A percentile compares a stretch with the other conserved stretches of the same genome.
These are phyloP conservation scores for Ancistrus triradiatus DNA, from an alignment of 2,113 vertebrate species.

Conservation along the genomic window DNA sequence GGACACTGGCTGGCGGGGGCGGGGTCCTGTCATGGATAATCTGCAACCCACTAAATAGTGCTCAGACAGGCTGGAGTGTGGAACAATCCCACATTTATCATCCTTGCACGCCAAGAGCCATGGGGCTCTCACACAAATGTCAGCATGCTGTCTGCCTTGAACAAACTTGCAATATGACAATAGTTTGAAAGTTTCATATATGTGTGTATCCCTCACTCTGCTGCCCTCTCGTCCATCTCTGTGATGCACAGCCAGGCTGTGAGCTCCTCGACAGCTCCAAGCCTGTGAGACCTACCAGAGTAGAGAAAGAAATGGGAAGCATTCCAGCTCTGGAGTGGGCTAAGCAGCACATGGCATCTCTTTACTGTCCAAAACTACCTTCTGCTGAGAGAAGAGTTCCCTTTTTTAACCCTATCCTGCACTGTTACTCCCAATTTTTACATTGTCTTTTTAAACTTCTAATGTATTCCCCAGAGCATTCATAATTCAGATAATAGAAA, in stretches of 20 bases:
- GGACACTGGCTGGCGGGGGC: conserved; percentile 26
- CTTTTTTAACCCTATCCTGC: neutral
- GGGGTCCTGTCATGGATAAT: conserved; percentile 44
- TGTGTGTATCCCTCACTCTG: neutral
- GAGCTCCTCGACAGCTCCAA: conserved; percentile 31
- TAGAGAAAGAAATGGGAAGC: conserved; percentile 33
- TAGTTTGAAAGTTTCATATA: conserved; percentile 20
- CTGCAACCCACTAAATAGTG: conserved; percentile 47
- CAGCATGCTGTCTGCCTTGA: conserved; percentile 13
- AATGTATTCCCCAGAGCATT: conserved; percentile 4
- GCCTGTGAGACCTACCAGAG: conserved; percentile 23
- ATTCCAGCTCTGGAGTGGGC: conserved; percentile 41
- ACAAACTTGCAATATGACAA: conserved; percentile 7
- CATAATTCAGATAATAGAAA: conserved; percentile 9
- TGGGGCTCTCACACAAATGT: conserved; percentile 35
- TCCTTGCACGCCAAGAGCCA: conserved; percentile 31
- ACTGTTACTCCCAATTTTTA: neutral
- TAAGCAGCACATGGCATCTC: conserved; percentile 46
- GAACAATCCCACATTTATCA: conserved; percentile 47
- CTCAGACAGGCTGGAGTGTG: conserved; percentile 38
- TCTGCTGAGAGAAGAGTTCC: conserved; percentile 38
- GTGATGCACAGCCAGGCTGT: conserved; percentile 15
- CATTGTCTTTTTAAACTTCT: no score
- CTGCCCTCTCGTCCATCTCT: neutral
- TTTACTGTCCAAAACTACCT: conserved; percentile 40